Percentiles rank a stretch among this genome's conserved stretches.
phyloP scores from a whole-genome alignment of 2,113 vertebrate species.

The Centropus unirufus region DNA sequence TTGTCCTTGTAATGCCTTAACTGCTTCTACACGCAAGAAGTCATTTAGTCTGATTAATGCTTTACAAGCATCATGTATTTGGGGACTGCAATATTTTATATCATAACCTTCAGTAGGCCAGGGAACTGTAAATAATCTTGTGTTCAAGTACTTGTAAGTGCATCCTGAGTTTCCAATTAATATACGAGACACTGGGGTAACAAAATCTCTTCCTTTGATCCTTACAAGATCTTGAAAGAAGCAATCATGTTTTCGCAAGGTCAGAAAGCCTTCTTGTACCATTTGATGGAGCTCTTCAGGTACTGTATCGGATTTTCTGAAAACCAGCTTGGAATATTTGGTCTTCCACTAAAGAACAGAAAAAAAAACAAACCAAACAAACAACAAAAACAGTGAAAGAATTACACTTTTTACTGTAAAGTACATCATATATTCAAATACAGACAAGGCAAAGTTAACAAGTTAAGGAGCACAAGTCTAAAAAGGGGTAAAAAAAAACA shows the following conservation, averaged over 20 bases:
- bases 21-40: constrained; percentile 82
- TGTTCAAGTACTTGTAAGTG: constrained; percentile 95
- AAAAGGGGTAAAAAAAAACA: background rate
- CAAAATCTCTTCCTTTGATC: constrained; percentile 89
- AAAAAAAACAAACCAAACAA: background rate
- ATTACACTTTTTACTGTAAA: background rate
- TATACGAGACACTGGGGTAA: constrained; percentile 90
- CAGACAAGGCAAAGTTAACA: background rate
- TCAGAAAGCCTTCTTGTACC: constrained; percentile 85
- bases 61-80: constrained; percentile 85
- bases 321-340: constrained; percentile 88
- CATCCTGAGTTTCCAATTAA: constrained; percentile 91
- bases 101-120: constrained; percentile 83
- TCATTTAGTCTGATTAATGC: constrained; percentile 90
- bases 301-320: constrained; percentile 81
- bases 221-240: constrained; percentile 91
- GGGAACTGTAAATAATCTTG: constrained; percentile 93
- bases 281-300: constrained; percentile 83
- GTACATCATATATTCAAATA: background rate
- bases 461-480: background rate
- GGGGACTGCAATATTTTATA: constrained; percentile 81
- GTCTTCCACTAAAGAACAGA: constrained; percentile 85
- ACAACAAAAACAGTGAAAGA: background rate
- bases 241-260: constrained; percentile 81
- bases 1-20: constrained; percentile 67